Percentiles rank a stretch among this genome's conserved stretches.
Evolutionary conservation across 2,888 invertebrate genomes (phyloP).

Genomic region (Protodeltote pygarga): DNA sequence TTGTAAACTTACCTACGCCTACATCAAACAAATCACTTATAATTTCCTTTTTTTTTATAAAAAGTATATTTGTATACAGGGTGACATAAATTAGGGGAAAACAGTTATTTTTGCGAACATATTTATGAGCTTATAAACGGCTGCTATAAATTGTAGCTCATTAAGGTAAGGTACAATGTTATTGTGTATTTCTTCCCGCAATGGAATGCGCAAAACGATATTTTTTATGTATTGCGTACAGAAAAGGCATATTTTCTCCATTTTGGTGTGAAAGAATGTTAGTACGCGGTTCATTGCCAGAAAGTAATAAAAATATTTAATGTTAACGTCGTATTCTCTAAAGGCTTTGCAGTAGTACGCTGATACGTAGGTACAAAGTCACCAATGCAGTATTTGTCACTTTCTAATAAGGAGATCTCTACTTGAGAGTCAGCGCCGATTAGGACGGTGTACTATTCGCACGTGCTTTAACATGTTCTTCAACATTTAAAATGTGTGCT

Average conservation of each 20-base stretch:
- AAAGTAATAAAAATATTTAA: too few relatives aligned
- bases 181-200: slow-evolving; percentile 26
- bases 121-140: slow-evolving; percentile 46
- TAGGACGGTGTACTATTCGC: too few relatives aligned
- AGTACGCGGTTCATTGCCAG: background rate
- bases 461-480: too few relatives aligned
- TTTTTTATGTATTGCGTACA: slow-evolving; percentile 20
- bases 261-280: slow-evolving; percentile 12
- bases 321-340: too few relatives aligned
- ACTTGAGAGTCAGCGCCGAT: too few relatives aligned
- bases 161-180: slow-evolving; percentile 33
- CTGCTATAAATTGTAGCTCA: slow-evolving; percentile 44
- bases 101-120: slow-evolving; percentile 45
- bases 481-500: too few relatives aligned
- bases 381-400: too few relatives aligned
- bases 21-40: slow-evolving; percentile 5
- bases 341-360: too few relatives aligned
- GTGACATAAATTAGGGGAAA: slow-evolving; percentile 41
- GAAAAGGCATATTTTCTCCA: slow-evolving; percentile 10
- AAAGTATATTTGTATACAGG: slow-evolving; percentile 26
- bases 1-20: background rate
- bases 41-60: slow-evolving; percentile 11
- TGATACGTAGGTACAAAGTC: too few relatives aligned
- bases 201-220: slow-evolving; percentile 23
- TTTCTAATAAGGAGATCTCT: too few relatives aligned